Evolutionary conservation across 2,888 invertebrate genomes (phyloP).

Genomic region (Xylota sylvarum): DNA sequence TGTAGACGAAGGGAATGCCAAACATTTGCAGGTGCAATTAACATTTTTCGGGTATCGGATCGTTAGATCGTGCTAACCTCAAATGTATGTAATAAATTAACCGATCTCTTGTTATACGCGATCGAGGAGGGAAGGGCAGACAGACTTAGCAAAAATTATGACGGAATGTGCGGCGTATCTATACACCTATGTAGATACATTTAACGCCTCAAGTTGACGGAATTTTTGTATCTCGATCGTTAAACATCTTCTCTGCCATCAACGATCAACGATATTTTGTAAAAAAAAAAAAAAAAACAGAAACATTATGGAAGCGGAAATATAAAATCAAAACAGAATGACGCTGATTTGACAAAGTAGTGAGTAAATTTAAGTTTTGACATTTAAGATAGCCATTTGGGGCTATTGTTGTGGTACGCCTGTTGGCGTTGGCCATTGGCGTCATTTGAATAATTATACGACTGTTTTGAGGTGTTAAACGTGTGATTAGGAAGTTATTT

Average conservation of each 20-base stretch:
- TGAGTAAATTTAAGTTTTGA: slow-evolving; percentile 49
- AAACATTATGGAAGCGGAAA: slow-evolving; percentile 48
- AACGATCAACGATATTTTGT: slow-evolving; percentile 24
- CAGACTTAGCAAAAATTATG: slow-evolving; percentile 29
- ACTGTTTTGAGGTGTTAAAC: slow-evolving; percentile 46
- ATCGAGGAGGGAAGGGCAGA: not conserved
- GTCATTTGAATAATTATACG: slow-evolving; percentile 56
- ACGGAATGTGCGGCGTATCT: slow-evolving; percentile 34
- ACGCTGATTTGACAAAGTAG: slow-evolving; percentile 40
- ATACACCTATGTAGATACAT: slow-evolving; percentile 13
- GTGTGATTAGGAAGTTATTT: slow-evolving; percentile 50
- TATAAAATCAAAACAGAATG: slow-evolving; percentile 53
- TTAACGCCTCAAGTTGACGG: slow-evolving; percentile 53
- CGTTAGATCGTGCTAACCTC: slow-evolving; percentile 13
- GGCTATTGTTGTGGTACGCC: not conserved
- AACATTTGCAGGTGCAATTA: slow-evolving; percentile 54
- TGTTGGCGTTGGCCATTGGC: slow-evolving; percentile 14
- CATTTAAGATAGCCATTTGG: slow-evolving; percentile 38
- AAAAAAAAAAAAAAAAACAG: slow-evolving; percentile 1
- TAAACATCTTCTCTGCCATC: slow-evolving; percentile 35
- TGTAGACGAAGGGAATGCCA: slow-evolving; percentile 33
- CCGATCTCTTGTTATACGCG: slow-evolving; percentile 38
- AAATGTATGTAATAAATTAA: slow-evolving; percentile 43
- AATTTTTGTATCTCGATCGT: slow-evolving; percentile 9
- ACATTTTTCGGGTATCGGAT: slow-evolving; percentile 47